phyloP scores from a whole-genome alignment of 35 echinoderm and acorn worm genomes.

The Strongylocentrotus purpuratus region DNA sequence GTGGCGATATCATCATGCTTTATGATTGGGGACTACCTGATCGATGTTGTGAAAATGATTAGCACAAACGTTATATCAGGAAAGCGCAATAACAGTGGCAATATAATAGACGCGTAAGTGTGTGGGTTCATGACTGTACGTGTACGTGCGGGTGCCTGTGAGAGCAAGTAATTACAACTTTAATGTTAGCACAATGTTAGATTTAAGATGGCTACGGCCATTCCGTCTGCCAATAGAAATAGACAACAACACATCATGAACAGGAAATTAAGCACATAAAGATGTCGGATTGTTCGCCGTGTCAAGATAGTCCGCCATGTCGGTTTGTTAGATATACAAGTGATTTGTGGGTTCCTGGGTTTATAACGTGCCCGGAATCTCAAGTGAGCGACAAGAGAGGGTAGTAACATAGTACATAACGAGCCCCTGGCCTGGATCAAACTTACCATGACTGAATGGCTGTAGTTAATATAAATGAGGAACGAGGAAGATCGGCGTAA shows the following conservation, averaged over 20 bases:
- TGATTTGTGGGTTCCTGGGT: not conserved
- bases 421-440: not conserved
- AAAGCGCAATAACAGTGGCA: too few species aligned
- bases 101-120: too few species aligned
- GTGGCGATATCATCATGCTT: not conserved
- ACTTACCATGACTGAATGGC: not conserved
- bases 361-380: not conserved
- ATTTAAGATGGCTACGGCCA: not conserved
- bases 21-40: not conserved
- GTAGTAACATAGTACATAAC: not conserved
- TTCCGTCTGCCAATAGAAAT: not conserved
- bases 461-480: not conserved
- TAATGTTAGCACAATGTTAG: not conserved
- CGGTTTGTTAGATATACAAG: not conserved
- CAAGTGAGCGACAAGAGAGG: not conserved
- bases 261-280: constrained; percentile 18
- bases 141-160: too few species aligned
- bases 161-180: too few species aligned
- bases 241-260: not conserved
- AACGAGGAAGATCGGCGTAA: not conserved
- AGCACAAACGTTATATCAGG: too few species aligned
- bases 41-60: not conserved
- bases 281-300: not conserved
- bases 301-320: not conserved
- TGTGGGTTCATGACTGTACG: too few species aligned